Conservation (phyloP, 2,888 invertebrate genomes). For the Villa cingulata region DNA sequence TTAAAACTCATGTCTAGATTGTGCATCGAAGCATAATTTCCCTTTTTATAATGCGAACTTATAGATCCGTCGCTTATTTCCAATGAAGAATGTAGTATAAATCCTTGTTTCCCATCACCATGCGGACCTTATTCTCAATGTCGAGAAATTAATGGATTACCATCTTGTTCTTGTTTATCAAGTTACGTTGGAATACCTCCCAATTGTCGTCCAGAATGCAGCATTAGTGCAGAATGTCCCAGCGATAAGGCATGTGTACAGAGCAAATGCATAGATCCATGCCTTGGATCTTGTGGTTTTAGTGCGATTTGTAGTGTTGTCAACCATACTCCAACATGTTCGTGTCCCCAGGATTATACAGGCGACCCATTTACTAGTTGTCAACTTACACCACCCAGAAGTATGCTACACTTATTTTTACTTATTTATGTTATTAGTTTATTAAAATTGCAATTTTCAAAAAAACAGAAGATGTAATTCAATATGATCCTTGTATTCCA, state of each 20-base stretch:
- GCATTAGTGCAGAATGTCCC: constrained; percentile 53
- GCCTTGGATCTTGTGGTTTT: constrained; percentile 53
- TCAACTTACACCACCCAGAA: constrained; percentile 22
- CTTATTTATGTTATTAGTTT: background rate
- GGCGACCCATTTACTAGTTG: constrained; percentile 43
- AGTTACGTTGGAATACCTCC: constrained; percentile 52
- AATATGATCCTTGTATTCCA: constrained; percentile 47
- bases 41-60: too few species aligned
- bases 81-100: constrained; percentile 25
- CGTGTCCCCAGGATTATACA: constrained; percentile 43
- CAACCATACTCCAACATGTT: constrained; percentile 53
- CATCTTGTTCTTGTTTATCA: constrained; percentile 52
- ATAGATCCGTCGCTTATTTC: constrained; percentile 23
- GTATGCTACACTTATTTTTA: constrained; percentile 16
- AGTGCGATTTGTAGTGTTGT: constrained; percentile 47
- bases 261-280: constrained; percentile 55
- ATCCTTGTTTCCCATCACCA: constrained; percentile 53
- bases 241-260: constrained; percentile 53
- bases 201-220: constrained; percentile 58
- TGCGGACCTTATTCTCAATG: constrained; percentile 51
- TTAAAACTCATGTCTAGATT: background rate
- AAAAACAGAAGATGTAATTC: constrained; percentile 29
- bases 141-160: constrained; percentile 41
- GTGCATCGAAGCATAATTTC: background rate
- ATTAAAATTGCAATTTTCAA: background rate